Evolutionary conservation across 2,113 vertebrate genomes (phyloP).

Genomic region (Chamaetylas fuelleborni): DNA sequence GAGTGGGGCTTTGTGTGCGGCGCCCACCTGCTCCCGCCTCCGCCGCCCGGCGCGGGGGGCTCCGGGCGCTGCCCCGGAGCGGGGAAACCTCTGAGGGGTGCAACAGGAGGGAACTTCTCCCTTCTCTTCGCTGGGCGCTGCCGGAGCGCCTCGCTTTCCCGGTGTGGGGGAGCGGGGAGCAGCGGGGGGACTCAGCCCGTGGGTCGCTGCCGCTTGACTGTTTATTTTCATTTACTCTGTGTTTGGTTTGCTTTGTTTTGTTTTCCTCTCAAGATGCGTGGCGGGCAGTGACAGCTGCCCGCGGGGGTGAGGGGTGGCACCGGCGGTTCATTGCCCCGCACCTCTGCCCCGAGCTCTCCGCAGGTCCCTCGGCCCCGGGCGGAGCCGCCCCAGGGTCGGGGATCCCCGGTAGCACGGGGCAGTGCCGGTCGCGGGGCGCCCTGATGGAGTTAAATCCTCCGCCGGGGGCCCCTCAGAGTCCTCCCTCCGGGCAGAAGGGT

Average conservation of each 20-base stretch:
- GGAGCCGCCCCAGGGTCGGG: not conserved
- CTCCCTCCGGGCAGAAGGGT: not conserved
- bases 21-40: slow-evolving; percentile 25
- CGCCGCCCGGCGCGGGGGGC: not conserved
- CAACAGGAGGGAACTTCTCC: not conserved
- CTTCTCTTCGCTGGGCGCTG: not conserved
- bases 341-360: not conserved
- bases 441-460: not conserved
- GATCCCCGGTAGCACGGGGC: too few species aligned
- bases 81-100: not conserved
- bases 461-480: rapidly evolving
- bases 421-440: not conserved
- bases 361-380: not conserved
- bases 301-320: not conserved
- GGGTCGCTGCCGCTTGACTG: not conserved
- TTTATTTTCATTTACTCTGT: not conserved
- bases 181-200: not conserved
- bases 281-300: not conserved
- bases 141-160: not conserved
- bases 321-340: rapidly evolving
- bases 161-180: not conserved
- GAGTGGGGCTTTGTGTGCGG: slow-evolving; percentile 28
- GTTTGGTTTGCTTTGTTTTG: not conserved
- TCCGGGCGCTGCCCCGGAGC: not conserved
- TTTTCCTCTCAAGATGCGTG: not conserved